A percentile compares a stretch with the other conserved stretches of the same genome.
Evolutionary conservation across 2,113 vertebrate genomes (phyloP).

Genomic region (Lophotis ruficrista): DNA sequence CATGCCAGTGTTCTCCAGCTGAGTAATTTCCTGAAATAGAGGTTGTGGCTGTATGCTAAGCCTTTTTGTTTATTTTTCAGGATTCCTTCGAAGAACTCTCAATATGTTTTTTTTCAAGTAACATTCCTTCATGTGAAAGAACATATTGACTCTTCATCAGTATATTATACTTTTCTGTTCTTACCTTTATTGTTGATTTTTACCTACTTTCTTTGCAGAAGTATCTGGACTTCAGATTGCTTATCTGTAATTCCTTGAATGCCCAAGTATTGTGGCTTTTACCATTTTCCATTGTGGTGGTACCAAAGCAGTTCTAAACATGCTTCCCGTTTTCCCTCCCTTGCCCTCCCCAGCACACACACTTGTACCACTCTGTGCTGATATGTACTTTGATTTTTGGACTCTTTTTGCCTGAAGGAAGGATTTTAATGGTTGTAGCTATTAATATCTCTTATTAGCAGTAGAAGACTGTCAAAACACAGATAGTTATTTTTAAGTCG

Average conservation of each 20-base stretch:
- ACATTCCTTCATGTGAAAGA: not conserved
- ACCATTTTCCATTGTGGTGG: not conserved
- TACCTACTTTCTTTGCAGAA: not conserved
- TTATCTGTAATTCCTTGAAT: not conserved
- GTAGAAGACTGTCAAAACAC: not conserved
- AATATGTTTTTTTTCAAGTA: not conserved
- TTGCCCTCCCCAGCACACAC: not conserved
- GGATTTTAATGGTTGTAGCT: not conserved
- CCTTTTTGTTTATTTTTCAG: not conserved
- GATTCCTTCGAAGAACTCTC: not conserved
- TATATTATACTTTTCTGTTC: not conserved
- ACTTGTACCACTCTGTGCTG: not conserved
- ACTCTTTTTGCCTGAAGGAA: not conserved
- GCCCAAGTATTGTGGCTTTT: not conserved
- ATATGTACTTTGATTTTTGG: not conserved
- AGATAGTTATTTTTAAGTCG: not conserved
- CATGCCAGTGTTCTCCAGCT: not conserved
- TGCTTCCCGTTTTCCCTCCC: not conserved
- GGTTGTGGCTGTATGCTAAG: not conserved
- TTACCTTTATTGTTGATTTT: not conserved
- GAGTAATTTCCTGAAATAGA: not conserved
- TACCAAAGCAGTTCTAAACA: not conserved
- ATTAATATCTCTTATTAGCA: slow-evolving; percentile 1
- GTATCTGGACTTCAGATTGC: not conserved
- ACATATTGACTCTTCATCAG: not conserved